phyloP scores from a whole-genome alignment of 2,888 invertebrate genomes.

The Agrilus biguttatus region DNA sequence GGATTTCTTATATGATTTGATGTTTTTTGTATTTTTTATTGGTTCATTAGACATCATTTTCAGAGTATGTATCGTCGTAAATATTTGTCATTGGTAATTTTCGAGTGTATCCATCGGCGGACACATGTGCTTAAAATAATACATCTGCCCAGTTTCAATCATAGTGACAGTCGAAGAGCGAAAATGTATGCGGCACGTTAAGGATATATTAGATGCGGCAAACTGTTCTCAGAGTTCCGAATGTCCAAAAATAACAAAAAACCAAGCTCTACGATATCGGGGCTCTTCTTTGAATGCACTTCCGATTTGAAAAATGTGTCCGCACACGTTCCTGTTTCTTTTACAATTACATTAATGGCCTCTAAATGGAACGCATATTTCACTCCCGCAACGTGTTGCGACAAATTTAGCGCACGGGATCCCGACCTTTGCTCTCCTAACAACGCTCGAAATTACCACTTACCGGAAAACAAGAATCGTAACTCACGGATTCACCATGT shows the following conservation, averaged over 20 bases:
- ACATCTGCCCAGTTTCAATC: constrained; percentile 32
- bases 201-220: constrained; percentile 4
- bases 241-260: constrained; percentile 27
- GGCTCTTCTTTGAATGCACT: constrained; percentile 12
- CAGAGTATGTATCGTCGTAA: no score
- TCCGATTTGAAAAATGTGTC: constrained; percentile 24
- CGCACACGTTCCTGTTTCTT: constrained; percentile 19
- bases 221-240: constrained; percentile 17
- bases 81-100: not conserved
- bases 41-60: no score
- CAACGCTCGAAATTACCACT: no score
- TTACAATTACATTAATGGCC: constrained; percentile 16
- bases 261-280: constrained; percentile 1
- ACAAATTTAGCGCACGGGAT: no score
- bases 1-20: no score
- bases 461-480: no score
- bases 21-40: no score
- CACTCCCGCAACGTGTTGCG: no score
- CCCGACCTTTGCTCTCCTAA: no score
- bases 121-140: constrained; percentile 32
- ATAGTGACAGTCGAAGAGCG: constrained; percentile 22
- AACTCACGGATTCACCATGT: no score
- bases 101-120: constrained; percentile 9
- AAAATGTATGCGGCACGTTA: no score
- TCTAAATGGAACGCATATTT: constrained; percentile 1